These are phyloP conservation scores for Pseudopodoces humilis DNA, from an alignment of 2,113 vertebrate species.

Conservation along the genomic window DNA sequence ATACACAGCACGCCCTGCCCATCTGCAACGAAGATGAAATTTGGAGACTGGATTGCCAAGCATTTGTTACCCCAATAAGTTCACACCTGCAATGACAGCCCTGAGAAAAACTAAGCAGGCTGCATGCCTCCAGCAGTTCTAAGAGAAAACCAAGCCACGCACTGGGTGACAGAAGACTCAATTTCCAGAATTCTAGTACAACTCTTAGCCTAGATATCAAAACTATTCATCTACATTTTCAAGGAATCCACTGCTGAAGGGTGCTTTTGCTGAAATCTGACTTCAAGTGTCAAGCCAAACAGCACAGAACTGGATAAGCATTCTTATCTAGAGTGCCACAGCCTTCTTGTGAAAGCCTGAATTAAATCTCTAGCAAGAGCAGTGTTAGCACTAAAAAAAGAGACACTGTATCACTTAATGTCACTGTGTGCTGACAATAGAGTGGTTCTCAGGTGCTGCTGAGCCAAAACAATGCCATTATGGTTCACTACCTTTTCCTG, in stretches of 20 bases:
- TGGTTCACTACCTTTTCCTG: neutral
- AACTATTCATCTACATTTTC: neutral
- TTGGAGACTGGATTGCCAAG: neutral
- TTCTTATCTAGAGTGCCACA: neutral
- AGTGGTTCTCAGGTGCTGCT: neutral
- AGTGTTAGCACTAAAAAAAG: neutral
- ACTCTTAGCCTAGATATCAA: neutral
- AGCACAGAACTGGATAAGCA: neutral
- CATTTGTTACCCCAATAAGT: neutral
- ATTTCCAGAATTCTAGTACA: neutral
- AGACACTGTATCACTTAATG: fast-evolving
- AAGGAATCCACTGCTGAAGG: neutral
- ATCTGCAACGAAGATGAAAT: neutral
- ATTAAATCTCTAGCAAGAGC: neutral
- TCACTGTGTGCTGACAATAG: fast-evolving
- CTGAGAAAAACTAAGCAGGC: neutral
- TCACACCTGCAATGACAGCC: neutral
- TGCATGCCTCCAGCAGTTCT: neutral
- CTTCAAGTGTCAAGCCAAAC: neutral
- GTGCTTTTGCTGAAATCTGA: neutral
- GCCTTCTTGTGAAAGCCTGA: neutral
- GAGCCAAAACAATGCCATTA: neutral
- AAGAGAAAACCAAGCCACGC: neutral
- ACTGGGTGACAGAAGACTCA: neutral
- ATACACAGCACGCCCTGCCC: fast-evolving